Base-by-base conservation (phyloP, 1,140 invertebrate species). In the Cepaea nemoralis region DNA sequence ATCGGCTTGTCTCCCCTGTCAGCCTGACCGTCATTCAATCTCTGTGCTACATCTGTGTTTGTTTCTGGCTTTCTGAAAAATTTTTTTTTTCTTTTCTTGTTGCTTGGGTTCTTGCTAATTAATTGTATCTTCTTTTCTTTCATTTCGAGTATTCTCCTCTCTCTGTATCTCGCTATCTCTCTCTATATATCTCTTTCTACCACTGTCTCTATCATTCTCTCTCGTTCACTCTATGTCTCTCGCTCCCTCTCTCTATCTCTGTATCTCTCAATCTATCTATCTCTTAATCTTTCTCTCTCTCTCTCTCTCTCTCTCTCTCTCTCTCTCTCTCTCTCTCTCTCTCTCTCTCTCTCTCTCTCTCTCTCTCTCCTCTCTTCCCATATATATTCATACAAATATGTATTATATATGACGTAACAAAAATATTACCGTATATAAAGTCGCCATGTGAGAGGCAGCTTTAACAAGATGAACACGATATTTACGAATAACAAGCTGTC, bases 301-400 rank as follows among this genome's bases (percentile, higher is more conserved):
- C 16, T 27, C 37, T 69, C 63, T 45, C 48, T 71, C 39, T 80
- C 24, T 12, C 48, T 80, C 24, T 42, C 35, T 80, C 40, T 70
- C 40, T 80, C 27, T 71, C 19, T 80, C 63, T 42, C 59, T 42
- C 78, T 40, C 78, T 35, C 67, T 48, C 40, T 45, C 59, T 48
- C 35, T 80, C 39, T 80, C 35, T 45, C 40, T 42, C 59, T 42
- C 35, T 40, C 69, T 40, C 69, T 71, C 33, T 71, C 19, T 71
- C 40, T 71, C 33, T 71, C 45, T 19, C 45, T 48, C 45, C 19
- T 19, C 19, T 19, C 19, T 19, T 48, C 45, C 19, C 45, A 48
- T n/a, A 8, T 67, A n/a, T n/a, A n/a, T 10, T 67, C 63, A 48
- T 12, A 48, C 45, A 12, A 48, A 48, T 12, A 48, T 48, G 8